Base-by-base conservation (phyloP, 37 sponge, comb jelly and placozoan genomes). In the Mnemiopsis leidyi region DNA sequence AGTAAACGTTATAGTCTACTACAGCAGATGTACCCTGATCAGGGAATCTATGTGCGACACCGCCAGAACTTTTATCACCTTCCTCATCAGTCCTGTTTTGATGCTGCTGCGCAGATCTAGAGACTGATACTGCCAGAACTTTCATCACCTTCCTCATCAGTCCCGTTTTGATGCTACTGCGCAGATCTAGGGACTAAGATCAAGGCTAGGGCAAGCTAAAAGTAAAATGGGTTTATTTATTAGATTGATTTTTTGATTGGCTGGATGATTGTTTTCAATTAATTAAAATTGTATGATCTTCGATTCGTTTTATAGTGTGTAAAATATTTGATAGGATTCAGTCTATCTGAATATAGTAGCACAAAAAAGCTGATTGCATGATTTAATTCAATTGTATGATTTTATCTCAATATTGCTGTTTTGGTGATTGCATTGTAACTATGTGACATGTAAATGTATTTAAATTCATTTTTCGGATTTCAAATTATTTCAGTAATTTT, bases 11-110 rank as follows among this genome's bases (percentile, higher is more conserved):
- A 69, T 69, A 21, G 73, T 69, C 24, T 69, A 69, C n/a, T 69
- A 69, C 73, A 69, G 29, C 73, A 21, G 73, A 25, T 69, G 73
- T 69, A 69, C 73, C 23, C 73, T 69, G 9, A 69, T 69, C 73
- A 69, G 21, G 73, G 73, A 69, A 25, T 28, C 73, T 3, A 69
- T 69, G 73, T 21, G 9, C 23, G 73, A 69, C 73, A 21, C 24
- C 1, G 73, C 73, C 73, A 5, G 73, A 1, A 69, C 28, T 21
- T 69, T 69, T 25, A 69, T 69, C 3, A 69, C 73, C 9, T 3
- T 69, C n/a, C 28, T 25, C 3, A 69, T 25, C 2, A 69, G 29
- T 28, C 73, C 73, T 25, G 61, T 69, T 3, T 69, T 69, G 24
- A 5, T 28, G 73, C 9, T 69, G 2, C 9, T 69, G 73, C 7